phyloP scores from a whole-genome alignment of 1,140 invertebrate genomes.

The Lasioglossum baleicum region DNA sequence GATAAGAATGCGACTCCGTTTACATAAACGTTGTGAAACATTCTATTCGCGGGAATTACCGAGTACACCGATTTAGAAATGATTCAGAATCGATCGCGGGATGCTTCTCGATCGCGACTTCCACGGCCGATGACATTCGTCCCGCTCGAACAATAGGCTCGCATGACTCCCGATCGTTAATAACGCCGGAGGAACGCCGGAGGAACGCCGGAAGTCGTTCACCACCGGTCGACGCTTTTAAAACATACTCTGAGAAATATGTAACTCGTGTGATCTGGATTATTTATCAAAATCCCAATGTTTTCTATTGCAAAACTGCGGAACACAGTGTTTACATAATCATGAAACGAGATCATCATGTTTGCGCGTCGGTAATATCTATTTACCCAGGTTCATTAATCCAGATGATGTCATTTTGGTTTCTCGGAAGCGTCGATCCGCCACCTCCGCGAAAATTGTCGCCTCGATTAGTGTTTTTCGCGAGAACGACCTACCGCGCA shows the following conservation, averaged over 20 bases:
- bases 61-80: background rate
- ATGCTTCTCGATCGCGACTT: background rate
- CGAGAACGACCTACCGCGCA: background rate
- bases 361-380: constrained; percentile 3
- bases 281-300: too few species aligned
- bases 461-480: background rate
- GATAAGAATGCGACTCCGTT: constrained; percentile 4
- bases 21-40: background rate
- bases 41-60: background rate
- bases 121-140: too few species aligned
- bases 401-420: constrained; percentile 18
- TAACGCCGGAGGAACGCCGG: too few species aligned
- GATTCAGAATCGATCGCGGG: background rate
- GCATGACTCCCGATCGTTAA: too few species aligned
- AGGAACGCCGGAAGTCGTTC: too few species aligned
- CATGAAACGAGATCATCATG: background rate
- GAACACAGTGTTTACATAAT: constrained; percentile 10
- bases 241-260: too few species aligned
- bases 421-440: constrained; percentile 25
- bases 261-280: too few species aligned
- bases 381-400: constrained; percentile 18
- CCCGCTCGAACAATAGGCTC: too few species aligned
- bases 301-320: too few species aligned
- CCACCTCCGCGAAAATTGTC: background rate
- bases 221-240: too few species aligned